Evolutionary conservation across 1,140 invertebrate species (phyloP).

Genomic region (Carposina sasakii): DNA sequence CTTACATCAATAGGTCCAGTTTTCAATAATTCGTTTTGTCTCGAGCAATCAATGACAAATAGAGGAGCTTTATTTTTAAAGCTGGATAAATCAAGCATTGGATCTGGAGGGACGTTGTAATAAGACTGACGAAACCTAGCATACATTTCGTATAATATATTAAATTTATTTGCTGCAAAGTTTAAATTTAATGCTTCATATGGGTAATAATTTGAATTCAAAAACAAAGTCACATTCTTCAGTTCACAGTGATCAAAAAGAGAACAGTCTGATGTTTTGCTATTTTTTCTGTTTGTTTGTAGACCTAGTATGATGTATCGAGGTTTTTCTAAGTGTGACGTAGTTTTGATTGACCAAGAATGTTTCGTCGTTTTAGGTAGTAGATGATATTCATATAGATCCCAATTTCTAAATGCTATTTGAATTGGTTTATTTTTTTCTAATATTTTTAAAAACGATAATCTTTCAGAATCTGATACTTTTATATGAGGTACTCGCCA

Average conservation of each 20-base stretch:
- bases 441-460: conserved; percentile 24
- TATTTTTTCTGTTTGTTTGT: conserved; percentile 12
- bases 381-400: conserved; percentile 46
- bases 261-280: conserved; percentile 6
- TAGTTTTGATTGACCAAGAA: conserved; percentile 38
- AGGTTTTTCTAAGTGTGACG: conserved; percentile 33
- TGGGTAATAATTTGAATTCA: conserved; percentile 16
- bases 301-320: conserved; percentile 23
- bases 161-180: conserved; percentile 15
- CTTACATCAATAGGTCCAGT: conserved; percentile 20
- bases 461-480: conserved; percentile 22
- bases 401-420: conserved; percentile 45
- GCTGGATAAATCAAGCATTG: conserved; percentile 3
- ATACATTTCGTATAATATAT: conserved; percentile 18
- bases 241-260: conserved; percentile 13
- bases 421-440: conserved; percentile 25
- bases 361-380: conserved; percentile 31
- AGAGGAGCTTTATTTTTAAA: conserved; percentile 14
- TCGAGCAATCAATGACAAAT: conserved; percentile 15
- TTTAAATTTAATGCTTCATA: conserved; percentile 11
- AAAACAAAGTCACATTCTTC: conserved; percentile 10
- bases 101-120: conserved; percentile 3
- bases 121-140: conserved; percentile 19
- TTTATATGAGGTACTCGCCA: conserved; percentile 25
- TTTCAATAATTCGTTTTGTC: conserved; percentile 20